A percentile compares a stretch with the other conserved stretches of the same genome.
Conservation (phyloP, 2,113 vertebrate genomes). For the Parus major region DNA sequence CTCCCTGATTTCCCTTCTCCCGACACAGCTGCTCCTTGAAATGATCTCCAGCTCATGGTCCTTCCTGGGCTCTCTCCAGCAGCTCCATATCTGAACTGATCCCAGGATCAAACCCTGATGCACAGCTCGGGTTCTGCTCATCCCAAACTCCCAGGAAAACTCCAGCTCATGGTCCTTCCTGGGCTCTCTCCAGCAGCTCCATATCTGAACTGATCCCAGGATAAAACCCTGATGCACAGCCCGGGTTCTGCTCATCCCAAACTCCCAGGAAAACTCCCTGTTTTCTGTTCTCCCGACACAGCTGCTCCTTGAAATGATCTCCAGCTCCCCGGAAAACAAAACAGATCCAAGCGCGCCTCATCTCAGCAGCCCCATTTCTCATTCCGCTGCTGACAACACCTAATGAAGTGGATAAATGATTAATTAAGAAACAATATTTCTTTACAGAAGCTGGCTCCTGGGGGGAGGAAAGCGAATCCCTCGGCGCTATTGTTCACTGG, state of each 20-base stretch:
- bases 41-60: no score
- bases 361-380: background rate
- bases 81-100: background rate
- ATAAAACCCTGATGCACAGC: rapidly evolving
- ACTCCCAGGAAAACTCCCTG: no score
- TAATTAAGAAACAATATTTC: constrained; percentile 58
- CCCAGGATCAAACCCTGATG: background rate
- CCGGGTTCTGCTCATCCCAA: background rate
- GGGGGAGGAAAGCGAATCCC: background rate
- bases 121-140: background rate
- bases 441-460: background rate
- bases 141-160: background rate
- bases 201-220: background rate
- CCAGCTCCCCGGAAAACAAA: background rate
- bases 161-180: no score
- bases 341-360: background rate
- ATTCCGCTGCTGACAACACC: background rate
- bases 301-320: background rate
- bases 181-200: background rate
- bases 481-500: background rate
- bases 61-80: background rate
- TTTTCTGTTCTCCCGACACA: rapidly evolving
- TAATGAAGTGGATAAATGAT: constrained; percentile 60
- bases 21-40: no score
- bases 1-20: no score